Evolutionary conservation across 2,113 vertebrate species (phyloP).

Genomic region (Galbula dea): DNA sequence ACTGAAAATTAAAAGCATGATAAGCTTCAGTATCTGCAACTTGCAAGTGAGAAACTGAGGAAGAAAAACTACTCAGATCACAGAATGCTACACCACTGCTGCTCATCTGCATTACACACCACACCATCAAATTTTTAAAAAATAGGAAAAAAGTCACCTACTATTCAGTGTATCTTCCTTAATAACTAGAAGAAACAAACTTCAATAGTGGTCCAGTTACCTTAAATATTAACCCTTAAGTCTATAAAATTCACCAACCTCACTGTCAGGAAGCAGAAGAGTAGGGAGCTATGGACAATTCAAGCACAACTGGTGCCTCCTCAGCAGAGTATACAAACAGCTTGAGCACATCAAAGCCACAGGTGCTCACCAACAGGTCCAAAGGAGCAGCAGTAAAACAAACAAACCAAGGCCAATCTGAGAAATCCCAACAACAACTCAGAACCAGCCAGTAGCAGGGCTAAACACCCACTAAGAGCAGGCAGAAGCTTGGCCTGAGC

Average conservation of each 20-base stretch:
- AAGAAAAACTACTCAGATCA: background rate
- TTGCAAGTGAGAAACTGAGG: background rate
- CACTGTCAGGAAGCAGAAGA: background rate
- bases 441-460: accelerated
- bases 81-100: background rate
- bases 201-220: background rate
- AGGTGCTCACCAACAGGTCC: background rate
- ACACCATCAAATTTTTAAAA: background rate
- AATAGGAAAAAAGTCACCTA: background rate
- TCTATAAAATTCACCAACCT: background rate
- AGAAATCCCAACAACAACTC: accelerated
- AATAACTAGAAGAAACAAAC: background rate
- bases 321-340: accelerated
- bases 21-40: background rate
- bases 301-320: accelerated
- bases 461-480: accelerated
- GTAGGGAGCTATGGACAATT: accelerated
- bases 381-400: accelerated
- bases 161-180: background rate
- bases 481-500: accelerated
- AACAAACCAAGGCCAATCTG: accelerated
- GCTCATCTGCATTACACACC: background rate
- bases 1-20: background rate
- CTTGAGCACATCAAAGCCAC: accelerated
- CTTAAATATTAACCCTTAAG: background rate